These are phyloP conservation scores for Troides helena DNA, from an alignment of 2,888 invertebrate genomes.

Conservation along the genomic window DNA sequence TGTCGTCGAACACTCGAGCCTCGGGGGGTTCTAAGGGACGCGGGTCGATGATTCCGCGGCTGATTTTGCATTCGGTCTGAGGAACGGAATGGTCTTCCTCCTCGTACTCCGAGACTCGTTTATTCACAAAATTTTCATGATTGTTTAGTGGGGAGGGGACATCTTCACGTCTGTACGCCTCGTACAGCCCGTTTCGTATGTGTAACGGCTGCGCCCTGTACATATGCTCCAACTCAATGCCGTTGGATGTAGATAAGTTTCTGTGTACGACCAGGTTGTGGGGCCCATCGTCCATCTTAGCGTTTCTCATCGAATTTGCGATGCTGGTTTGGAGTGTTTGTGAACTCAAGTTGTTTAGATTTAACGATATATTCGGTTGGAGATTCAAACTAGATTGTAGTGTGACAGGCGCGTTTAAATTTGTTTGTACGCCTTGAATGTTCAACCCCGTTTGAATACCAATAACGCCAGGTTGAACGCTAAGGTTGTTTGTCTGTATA, in stretches of 20 bases:
- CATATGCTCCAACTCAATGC: conserved; percentile 66
- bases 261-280: conserved; percentile 67
- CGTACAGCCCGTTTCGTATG: conserved; percentile 65
- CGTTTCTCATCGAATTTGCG: conserved; percentile 53
- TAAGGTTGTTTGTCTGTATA: conserved; percentile 51
- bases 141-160: conserved; percentile 58
- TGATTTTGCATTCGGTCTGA: conserved; percentile 48
- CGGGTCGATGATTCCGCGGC: conserved; percentile 51
- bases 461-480: conserved; percentile 54
- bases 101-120: conserved; percentile 69
- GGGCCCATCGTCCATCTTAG: conserved; percentile 54
- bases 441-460: conserved; percentile 57
- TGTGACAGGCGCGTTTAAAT: conserved; percentile 49
- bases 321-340: conserved; percentile 53
- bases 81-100: conserved; percentile 61
- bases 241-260: conserved; percentile 56
- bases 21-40: conserved; percentile 60
- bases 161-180: conserved; percentile 58
- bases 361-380: conserved; percentile 61
- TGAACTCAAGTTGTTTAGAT: conserved; percentile 50
- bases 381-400: conserved; percentile 53
- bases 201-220: conserved; percentile 46
- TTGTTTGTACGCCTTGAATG: conserved; percentile 41
- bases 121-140: conserved; percentile 64
- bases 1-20: conserved; percentile 60